Evolutionary conservation across 1,140 invertebrate genomes (phyloP).

Genomic region (Melanaphis sacchari): DNA sequence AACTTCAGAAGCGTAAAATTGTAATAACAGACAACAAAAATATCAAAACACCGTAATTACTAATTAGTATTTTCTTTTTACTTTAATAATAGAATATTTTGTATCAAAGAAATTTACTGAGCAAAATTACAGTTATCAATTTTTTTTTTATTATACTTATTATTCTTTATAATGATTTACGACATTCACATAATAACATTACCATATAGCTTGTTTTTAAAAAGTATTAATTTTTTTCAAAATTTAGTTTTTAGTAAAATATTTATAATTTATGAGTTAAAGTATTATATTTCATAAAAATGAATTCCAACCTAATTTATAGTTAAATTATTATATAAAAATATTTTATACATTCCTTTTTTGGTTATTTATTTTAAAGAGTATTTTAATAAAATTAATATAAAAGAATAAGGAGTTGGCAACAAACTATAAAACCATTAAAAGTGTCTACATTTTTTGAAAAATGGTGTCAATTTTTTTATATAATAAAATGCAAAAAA

Average conservation of each 20-base stretch:
- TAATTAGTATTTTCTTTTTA: background rate
- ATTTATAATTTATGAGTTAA: background rate
- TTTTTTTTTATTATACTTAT: background rate
- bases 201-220: background rate
- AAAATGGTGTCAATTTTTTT: background rate
- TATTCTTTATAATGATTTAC: background rate
- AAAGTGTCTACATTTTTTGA: background rate
- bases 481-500: background rate
- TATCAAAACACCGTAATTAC: background rate
- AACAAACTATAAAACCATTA: background rate
- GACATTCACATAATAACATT: background rate
- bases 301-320: background rate
- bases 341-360: background rate
- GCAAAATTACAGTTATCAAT: background rate
- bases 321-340: background rate
- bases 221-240: background rate
- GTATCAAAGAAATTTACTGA: background rate
- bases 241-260: background rate
- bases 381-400: constrained; percentile 13
- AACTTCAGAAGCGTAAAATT: background rate
- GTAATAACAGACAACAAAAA: background rate
- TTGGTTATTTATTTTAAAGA: background rate
- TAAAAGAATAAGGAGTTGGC: background rate
- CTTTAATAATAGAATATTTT: background rate
- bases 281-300: constrained; percentile 9